Evolutionary conservation across 2,113 vertebrate genomes (phyloP).

Genomic region (Harpagus bidentatus): DNA sequence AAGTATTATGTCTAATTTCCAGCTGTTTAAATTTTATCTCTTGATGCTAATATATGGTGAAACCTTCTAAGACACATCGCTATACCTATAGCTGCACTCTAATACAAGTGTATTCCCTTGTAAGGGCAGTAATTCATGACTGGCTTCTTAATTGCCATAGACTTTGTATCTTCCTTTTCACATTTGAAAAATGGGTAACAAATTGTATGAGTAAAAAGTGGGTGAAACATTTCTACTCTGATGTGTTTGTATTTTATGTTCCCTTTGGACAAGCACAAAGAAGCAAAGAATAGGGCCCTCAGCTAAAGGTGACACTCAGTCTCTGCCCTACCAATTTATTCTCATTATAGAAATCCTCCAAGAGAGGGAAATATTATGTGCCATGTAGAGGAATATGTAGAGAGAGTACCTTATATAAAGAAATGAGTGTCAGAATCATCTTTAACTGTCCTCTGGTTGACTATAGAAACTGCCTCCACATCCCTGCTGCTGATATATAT

Average conservation of each 20-base stretch:
- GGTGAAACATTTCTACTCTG: not conserved
- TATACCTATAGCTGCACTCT: not conserved
- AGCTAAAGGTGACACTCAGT: not conserved
- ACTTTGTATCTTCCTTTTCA: not conserved
- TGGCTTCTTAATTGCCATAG: not conserved
- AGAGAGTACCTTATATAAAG: not conserved
- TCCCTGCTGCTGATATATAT: not conserved
- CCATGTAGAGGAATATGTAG: not conserved
- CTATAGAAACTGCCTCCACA: not conserved
- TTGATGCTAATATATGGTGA: not conserved
- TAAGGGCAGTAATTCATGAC: not conserved
- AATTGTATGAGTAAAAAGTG: not conserved
- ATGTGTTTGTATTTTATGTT: not conserved
- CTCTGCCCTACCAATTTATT: not conserved
- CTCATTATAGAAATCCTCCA: not conserved
- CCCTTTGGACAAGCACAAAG: not conserved
- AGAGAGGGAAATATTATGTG: not conserved
- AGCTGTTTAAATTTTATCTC: not conserved
- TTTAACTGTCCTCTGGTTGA: slow-evolving; percentile 19
- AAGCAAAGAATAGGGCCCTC: not conserved
- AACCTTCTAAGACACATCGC: not conserved
- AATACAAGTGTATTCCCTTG: not conserved
- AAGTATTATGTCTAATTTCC: not conserved
- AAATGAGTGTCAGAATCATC: not conserved
- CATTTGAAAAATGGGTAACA: not conserved